phyloP scores from a whole-genome alignment of 2,113 vertebrate genomes.

The Cynocephalus volans region DNA sequence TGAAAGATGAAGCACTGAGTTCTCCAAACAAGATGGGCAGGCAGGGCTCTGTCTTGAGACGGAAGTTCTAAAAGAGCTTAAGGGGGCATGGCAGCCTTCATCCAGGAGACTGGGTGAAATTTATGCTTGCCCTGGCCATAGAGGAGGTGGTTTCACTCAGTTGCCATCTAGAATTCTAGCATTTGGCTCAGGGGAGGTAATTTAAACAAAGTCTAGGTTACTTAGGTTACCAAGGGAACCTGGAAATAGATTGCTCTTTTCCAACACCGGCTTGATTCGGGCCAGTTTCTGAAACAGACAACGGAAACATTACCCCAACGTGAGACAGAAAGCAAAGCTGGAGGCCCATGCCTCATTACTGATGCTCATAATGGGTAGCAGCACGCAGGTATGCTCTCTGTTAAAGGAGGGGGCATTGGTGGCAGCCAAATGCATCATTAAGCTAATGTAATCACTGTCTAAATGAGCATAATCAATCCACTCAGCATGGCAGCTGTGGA shows the following conservation, averaged over 20 bases:
- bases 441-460: slow-evolving; percentile 79
- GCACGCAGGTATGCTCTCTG: not conserved
- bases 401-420: slow-evolving; percentile 63
- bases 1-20: not conserved
- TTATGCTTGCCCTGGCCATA: not conserved
- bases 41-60: not conserved
- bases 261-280: slow-evolving; percentile 47
- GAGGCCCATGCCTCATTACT: not conserved
- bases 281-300: slow-evolving; percentile 52
- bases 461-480: slow-evolving; percentile 74
- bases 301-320: slow-evolving; percentile 20
- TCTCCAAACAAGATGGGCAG: not conserved
- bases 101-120: not conserved
- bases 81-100: rapidly evolving
- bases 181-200: slow-evolving; percentile 46
- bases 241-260: slow-evolving; percentile 74
- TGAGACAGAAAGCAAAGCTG: slow-evolving; percentile 21
- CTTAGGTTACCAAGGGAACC: slow-evolving; percentile 67
- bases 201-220: slow-evolving; percentile 54
- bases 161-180: slow-evolving; percentile 50
- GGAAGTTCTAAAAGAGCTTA: not conserved
- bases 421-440: slow-evolving; percentile 70
- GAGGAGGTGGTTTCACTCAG: not conserved
- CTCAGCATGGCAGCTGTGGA: slow-evolving; percentile 20
- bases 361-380: rapidly evolving